These are phyloP conservation scores for Pseudonaja textilis DNA, from an alignment of 2,113 vertebrate genomes.

Conservation along the genomic window DNA sequence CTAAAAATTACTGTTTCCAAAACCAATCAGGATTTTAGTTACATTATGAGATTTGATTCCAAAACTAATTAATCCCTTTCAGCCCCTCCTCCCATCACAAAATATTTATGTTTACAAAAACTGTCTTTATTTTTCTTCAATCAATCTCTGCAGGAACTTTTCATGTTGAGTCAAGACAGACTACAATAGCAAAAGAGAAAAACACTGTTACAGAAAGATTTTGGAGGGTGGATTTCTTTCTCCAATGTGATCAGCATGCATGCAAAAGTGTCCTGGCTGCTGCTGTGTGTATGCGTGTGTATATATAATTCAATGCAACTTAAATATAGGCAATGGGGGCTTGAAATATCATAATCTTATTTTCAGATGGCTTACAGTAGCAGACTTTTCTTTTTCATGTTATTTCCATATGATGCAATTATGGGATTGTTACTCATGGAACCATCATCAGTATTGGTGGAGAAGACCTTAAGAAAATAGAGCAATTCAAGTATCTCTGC, in stretches of 20 bases:
- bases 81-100: slow-evolving; percentile 7
- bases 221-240: neutral
- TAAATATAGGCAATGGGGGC: neutral
- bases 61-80: slow-evolving; percentile 13
- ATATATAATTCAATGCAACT: neutral
- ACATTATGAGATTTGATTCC: neutral
- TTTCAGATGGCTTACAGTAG: neutral
- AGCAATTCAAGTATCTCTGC: neutral
- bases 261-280: neutral
- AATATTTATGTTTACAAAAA: slow-evolving; percentile 40
- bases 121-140: slow-evolving; percentile 16
- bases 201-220: neutral
- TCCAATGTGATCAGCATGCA: neutral
- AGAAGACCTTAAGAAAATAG: neutral
- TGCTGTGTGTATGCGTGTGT: neutral
- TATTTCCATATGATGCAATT: neutral
- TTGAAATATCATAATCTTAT: neutral
- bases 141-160: slow-evolving; percentile 1
- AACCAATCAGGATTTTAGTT: slow-evolving; percentile 37
- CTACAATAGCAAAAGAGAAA: neutral
- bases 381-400: neutral
- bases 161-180: neutral
- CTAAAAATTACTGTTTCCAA: neutral
- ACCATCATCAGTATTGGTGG: neutral
- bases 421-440: neutral